Evolutionary conservation across 2,797 vertebrate genomes (phyloP).

Genomic region (Sebastes glaucus): DNA sequence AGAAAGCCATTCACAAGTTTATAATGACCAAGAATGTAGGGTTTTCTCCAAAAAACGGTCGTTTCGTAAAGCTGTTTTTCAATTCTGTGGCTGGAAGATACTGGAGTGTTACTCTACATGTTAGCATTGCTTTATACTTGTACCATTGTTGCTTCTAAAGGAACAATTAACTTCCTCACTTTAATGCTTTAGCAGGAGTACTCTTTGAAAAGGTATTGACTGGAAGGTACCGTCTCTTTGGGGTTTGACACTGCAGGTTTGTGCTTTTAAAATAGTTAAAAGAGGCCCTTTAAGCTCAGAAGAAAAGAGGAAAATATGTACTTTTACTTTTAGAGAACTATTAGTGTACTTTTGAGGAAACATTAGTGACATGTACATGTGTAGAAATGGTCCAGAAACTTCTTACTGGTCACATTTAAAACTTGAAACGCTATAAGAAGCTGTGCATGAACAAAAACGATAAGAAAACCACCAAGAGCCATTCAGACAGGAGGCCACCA

Average conservation of each 20-base stretch:
- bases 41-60: neutral
- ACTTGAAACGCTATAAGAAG: neutral
- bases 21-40: neutral
- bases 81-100: neutral
- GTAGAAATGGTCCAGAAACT: neutral
- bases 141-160: neutral
- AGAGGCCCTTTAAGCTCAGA: neutral
- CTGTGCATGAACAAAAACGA: neutral
- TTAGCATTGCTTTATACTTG: neutral
- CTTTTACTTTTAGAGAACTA: neutral
- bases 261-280: neutral
- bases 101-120: neutral
- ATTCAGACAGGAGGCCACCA: constrained; percentile 43
- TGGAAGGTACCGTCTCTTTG: neutral
- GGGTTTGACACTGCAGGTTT: neutral
- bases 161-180: neutral
- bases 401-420: neutral
- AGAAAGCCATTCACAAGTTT: neutral
- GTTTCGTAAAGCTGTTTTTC: neutral
- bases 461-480: constrained; percentile 29
- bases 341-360: neutral
- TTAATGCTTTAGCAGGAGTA: neutral
- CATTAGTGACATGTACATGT: neutral
- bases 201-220: neutral
- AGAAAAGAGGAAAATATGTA: neutral